phyloP scores from a whole-genome alignment of 2,888 invertebrate genomes.

The Drosophila atripex region DNA sequence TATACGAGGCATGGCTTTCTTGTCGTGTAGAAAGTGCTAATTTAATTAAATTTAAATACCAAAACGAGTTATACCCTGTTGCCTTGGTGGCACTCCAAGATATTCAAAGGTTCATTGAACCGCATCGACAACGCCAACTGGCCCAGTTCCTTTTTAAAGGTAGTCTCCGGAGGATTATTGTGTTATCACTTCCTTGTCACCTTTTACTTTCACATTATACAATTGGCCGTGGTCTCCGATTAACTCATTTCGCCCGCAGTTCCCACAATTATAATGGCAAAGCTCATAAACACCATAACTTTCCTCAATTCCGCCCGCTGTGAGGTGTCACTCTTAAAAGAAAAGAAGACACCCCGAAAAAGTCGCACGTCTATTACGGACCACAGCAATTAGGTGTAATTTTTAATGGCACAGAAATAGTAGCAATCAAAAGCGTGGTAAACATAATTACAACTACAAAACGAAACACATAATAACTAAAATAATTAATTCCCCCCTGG shows the following conservation, averaged over 20 bases:
- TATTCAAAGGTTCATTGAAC: constrained; percentile 57
- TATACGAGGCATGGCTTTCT: constrained; percentile 47
- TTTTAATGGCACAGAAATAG: constrained; percentile 34
- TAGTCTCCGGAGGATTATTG: constrained; percentile 17
- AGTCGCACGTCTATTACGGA: constrained; percentile 47
- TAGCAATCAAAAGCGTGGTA: constrained; percentile 48
- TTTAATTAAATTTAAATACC: constrained; percentile 70
- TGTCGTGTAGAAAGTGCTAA: constrained; percentile 71
- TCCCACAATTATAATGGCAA: constrained; percentile 39
- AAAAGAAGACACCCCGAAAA: constrained; percentile 23
- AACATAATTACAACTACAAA: constrained; percentile 47
- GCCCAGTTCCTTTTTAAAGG: constrained; percentile 24
- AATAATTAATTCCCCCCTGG: constrained; percentile 21
- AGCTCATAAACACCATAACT: constrained; percentile 17
- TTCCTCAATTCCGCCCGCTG: constrained; percentile 7
- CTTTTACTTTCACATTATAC: constrained; percentile 44
- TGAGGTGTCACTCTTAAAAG: neutral
- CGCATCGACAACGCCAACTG: constrained; percentile 3
- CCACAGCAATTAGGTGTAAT: constrained; percentile 48
- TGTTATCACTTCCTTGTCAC: constrained; percentile 2
- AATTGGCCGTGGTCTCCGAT: constrained; percentile 30
- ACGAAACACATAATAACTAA: constrained; percentile 46
- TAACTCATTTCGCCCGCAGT: constrained; percentile 37
- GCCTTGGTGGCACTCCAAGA: constrained; percentile 26
- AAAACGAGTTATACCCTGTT: constrained; percentile 47